A percentile compares a stretch with the other conserved stretches of the same genome.
Conservation (phyloP, 2,113 vertebrate species). For the Rhinoderma darwinii region DNA sequence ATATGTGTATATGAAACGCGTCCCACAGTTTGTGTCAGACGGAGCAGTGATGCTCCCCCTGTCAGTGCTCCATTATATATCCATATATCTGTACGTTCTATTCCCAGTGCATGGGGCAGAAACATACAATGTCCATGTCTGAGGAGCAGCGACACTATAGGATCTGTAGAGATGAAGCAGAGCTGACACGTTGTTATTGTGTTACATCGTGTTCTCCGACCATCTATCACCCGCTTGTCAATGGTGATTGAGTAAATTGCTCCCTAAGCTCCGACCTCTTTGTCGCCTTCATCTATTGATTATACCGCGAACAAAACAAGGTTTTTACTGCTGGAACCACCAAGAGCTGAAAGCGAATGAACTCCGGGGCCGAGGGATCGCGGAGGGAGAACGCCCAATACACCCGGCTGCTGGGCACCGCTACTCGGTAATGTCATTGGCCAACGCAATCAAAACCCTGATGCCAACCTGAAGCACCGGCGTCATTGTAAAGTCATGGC, state of each 20-base stretch:
- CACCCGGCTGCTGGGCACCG: neutral
- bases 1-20: no score
- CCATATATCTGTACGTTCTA: no score
- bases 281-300: constrained; percentile 24
- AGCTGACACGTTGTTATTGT: neutral
- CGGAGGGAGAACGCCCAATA: neutral
- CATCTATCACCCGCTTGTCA: constrained; percentile 11
- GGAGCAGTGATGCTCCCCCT: neutral
- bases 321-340: neutral
- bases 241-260: constrained; percentile 22
- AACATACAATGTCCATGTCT: neutral
- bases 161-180: neutral
- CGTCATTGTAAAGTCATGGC: no score
- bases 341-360: neutral
- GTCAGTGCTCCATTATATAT: neutral
- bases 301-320: neutral
- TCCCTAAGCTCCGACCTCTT: neutral
- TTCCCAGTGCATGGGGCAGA: neutral
- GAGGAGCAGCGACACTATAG: neutral
- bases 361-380: neutral
- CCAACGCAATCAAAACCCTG: neutral
- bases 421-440: neutral
- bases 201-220: neutral
- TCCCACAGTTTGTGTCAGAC: no score
- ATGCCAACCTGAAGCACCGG: no score